Conservation (phyloP, 2,113 vertebrate species). For the Gymnarchus niloticus region DNA sequence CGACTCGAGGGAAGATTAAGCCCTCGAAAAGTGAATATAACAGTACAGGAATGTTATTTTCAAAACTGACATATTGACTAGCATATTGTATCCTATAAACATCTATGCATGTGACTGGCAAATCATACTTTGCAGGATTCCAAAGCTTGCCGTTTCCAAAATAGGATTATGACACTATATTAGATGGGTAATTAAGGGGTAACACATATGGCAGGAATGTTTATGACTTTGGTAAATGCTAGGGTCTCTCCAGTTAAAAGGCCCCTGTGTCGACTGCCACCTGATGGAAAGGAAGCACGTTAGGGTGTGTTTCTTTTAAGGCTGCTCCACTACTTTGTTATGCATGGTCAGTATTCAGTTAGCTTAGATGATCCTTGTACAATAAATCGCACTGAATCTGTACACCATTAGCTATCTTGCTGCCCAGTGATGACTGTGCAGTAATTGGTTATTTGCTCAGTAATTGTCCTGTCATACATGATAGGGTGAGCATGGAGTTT, state of each 20-base stretch:
- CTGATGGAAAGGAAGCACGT: constrained; percentile 41
- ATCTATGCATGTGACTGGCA: background rate
- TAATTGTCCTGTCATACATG: too few species aligned
- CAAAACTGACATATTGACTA: background rate
- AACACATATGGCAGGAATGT: background rate
- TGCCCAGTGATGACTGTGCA: constrained; percentile 41
- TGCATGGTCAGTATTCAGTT: background rate
- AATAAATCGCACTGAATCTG: background rate
- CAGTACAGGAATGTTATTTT: background rate
- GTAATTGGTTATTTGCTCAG: constrained; percentile 41
- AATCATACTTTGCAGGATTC: background rate
- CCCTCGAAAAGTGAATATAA: background rate
- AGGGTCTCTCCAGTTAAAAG: background rate
- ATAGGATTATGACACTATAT: background rate
- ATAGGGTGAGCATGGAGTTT: too few species aligned
- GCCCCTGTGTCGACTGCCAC: constrained; percentile 43
- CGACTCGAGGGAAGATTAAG: background rate
- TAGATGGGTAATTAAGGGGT: background rate
- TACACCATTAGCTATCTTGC: background rate
- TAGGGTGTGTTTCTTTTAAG: background rate
- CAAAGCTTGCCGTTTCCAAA: background rate
- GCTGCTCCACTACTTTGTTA: background rate
- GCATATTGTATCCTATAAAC: background rate
- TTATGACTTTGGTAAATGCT: background rate
- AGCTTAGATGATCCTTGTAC: background rate